These are phyloP conservation scores for Upupa epops DNA, from an alignment of 2,113 vertebrate genomes.

Conservation along the genomic window DNA sequence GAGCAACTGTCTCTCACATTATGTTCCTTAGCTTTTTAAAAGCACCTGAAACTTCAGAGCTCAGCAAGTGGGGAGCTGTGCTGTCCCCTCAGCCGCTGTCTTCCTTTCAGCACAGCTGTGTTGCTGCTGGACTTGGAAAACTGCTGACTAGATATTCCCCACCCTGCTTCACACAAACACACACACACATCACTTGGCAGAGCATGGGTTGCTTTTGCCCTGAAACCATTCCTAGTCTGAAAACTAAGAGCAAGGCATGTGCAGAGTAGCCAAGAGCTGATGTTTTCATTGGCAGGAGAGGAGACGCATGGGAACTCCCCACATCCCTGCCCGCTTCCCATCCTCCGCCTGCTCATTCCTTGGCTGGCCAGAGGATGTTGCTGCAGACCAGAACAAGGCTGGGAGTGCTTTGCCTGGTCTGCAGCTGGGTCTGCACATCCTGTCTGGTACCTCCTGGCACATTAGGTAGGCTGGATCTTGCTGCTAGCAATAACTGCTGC, in stretches of 20 bases:
- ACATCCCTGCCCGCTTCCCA: not conserved
- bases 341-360: not conserved
- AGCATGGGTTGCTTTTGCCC: not conserved
- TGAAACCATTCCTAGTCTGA: not conserved
- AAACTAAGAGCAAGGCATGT: not conserved
- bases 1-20: not conserved
- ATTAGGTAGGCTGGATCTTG: not conserved
- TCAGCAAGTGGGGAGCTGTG: not conserved
- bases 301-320: not conserved
- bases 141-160: not conserved
- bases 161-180: not conserved
- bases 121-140: not conserved
- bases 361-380: not conserved
- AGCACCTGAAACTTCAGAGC: not conserved
- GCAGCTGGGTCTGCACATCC: accelerated
- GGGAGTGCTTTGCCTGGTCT: not conserved
- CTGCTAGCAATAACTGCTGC: not conserved
- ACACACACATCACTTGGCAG: not conserved
- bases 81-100: not conserved
- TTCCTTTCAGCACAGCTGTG: not conserved
- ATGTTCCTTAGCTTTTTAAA: not conserved
- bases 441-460: not conserved
- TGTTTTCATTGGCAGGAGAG: not conserved
- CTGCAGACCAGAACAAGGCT: conserved; percentile 18
- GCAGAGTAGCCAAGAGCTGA: not conserved